Evolutionary conservation across 2,113 vertebrate species (phyloP).

Genomic region (Solea solea): DNA sequence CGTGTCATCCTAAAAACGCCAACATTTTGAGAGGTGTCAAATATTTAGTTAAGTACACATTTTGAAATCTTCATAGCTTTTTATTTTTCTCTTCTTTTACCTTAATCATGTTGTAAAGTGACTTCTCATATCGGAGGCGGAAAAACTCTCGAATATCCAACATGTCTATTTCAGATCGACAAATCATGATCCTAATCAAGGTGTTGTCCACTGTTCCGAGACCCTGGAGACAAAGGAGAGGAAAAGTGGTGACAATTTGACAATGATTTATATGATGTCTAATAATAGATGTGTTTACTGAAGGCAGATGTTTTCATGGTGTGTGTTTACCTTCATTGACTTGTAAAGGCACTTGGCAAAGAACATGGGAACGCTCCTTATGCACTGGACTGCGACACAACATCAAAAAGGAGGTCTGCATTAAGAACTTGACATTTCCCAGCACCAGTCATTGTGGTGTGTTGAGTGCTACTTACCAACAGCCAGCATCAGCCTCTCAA

Average conservation of each 20-base stretch:
- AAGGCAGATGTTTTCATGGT: neutral
- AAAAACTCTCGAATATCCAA: constrained; percentile 96
- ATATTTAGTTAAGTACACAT: neutral
- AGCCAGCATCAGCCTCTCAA: constrained; percentile 95
- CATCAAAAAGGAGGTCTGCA: constrained; percentile 21
- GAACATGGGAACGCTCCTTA: constrained; percentile 90
- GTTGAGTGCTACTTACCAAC: constrained; percentile 83
- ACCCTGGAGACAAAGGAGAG: constrained; percentile 78
- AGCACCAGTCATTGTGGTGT: neutral
- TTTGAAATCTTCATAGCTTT: neutral
- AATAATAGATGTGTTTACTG: too few relatives aligned
- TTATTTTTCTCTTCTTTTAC: constrained; percentile 66
- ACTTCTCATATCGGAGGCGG: constrained; percentile 93
- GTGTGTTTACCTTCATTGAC: constrained; percentile 91
- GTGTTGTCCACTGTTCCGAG: constrained; percentile 95
- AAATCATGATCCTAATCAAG: constrained; percentile 96
- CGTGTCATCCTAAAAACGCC: constrained; percentile 87
- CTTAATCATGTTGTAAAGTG: constrained; percentile 94
- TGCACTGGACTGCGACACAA: constrained; percentile 85
- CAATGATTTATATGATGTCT: neutral
- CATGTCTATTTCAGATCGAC: constrained; percentile 94
- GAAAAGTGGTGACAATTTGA: neutral
- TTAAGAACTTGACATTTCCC: constrained; percentile 11
- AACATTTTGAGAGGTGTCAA: neutral
- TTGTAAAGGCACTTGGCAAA: constrained; percentile 93